Evolutionary conservation across 2,797 vertebrate genomes (phyloP).

Genomic region (Eidolon dupreanum): DNA sequence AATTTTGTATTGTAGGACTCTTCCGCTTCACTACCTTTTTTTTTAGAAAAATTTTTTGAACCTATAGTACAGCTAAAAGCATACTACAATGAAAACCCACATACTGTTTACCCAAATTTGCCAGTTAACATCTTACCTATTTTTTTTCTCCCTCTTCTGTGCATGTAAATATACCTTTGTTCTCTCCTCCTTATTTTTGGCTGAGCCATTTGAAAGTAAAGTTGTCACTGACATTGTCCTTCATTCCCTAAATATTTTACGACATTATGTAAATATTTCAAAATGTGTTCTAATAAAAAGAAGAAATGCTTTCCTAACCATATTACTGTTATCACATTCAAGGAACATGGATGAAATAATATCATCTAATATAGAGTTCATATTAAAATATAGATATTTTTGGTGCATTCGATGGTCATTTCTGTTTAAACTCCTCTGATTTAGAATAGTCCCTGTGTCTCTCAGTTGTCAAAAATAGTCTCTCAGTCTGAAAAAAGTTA

Average conservation of each 20-base stretch:
- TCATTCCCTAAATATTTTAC: background rate
- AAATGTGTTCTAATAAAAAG: background rate
- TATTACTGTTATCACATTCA: background rate
- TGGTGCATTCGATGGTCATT: background rate
- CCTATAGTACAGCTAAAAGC: background rate
- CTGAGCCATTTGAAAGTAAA: background rate
- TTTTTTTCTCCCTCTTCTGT: background rate
- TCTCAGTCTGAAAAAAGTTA: background rate
- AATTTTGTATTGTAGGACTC: slow-evolving; percentile 2
- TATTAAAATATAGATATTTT: background rate
- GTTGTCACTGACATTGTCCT: background rate
- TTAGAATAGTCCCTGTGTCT: background rate
- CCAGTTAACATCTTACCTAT: background rate
- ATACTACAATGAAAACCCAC: background rate
- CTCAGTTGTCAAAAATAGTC: background rate
- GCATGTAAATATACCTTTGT: background rate
- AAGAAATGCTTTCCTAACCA: background rate
- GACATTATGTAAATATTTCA: slow-evolving; percentile 35
- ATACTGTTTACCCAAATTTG: background rate
- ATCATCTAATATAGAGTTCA: background rate
- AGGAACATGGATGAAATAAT: background rate
- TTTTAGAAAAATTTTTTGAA: background rate
- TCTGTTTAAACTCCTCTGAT: slow-evolving; percentile 1
- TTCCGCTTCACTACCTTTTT: background rate
- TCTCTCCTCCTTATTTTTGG: background rate